Evolutionary conservation across 2,113 vertebrate species (phyloP), one percentile per base, ranked within the genome.

Genomic region (Clarias gariepinus): DNA sequence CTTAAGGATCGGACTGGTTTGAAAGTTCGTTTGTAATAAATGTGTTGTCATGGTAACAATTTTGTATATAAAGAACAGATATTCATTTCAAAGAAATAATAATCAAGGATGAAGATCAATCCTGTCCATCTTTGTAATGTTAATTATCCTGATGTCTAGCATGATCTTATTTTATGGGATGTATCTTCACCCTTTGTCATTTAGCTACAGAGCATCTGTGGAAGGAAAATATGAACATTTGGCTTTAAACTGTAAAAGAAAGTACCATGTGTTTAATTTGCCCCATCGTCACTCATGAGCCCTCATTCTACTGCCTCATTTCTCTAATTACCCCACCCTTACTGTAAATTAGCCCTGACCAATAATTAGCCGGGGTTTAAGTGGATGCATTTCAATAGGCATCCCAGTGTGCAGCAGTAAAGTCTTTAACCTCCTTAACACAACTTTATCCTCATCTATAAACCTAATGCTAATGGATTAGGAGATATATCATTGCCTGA

Each of bases 341-440:
- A 93, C 93, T 93, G 92, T 92, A 95, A 93, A 93, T 71, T 90
- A 90, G 88, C 81, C 91, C 91, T 92, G 93, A 88, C 90, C 90
- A 88, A 87, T 94, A 94, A 95, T 86, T 73, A 86, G 78, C 85
- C 41, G 3, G 25, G 53, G 53, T 61, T 82, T 41, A 82, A 33
- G n/a, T 25, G 64, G 64, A 85, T 82, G 84, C 36, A 88, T 91
- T 85, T 93, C 85, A 92, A 93, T 88, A 88, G 90, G 74, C 81
- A 64, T 85, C 87, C 90, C 79, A 85, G 86, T 86, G 90, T 90
- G 89, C 80, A 85, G 85, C 74, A 82, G 79, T 86, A 47, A 83
- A 88, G 74, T 91, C 90, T 90, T 89, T 88, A 91, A 92, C 87
- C 91, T 91, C 87, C 82, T 87, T 89, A 84, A 84, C 82, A 73